Conservation (phyloP, 2,113 vertebrate genomes). For the Nansenia antarctica region DNA sequence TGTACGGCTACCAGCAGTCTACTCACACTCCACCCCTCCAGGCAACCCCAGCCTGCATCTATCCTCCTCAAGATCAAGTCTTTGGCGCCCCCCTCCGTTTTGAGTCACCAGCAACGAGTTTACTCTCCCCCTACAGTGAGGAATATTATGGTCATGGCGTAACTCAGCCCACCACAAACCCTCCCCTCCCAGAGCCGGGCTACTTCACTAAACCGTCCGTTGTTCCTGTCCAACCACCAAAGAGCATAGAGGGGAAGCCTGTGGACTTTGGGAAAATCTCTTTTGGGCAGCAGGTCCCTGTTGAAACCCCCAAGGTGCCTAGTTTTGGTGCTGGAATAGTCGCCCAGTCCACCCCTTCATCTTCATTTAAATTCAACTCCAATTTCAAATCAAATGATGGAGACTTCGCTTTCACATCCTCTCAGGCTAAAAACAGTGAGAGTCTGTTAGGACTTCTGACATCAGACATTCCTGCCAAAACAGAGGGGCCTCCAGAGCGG, state of each 20-base stretch:
- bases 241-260: conserved; percentile 79
- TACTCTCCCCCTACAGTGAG: conserved; percentile 90
- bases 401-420: conserved; percentile 93
- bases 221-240: conserved; percentile 71
- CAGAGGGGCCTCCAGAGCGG: conserved; percentile 71
- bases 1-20: conserved; percentile 89
- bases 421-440: conserved; percentile 82
- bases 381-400: conserved; percentile 97
- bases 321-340: conserved; percentile 67
- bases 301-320: conserved; percentile 80
- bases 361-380: conserved; percentile 94
- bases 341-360: conserved; percentile 75
- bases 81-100: conserved; percentile 86
- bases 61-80: conserved; percentile 89
- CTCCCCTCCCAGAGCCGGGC: conserved; percentile 90
- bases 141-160: conserved; percentile 89
- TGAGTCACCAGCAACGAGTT: conserved; percentile 84
- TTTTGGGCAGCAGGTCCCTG: conserved; percentile 77
- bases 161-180: conserved; percentile 85
- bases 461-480: conserved; percentile 83
- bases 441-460: conserved; percentile 90
- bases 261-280: conserved; percentile 83
- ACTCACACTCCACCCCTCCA: conserved; percentile 92
- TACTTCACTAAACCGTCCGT: conserved; percentile 92
- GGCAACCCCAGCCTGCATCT: conserved; percentile 83